A percentile compares a stretch with the other conserved stretches of the same genome.
These are phyloP conservation scores for Phyllostomus hastatus DNA, from an alignment of 2,113 vertebrate species.

Conservation along the genomic window DNA sequence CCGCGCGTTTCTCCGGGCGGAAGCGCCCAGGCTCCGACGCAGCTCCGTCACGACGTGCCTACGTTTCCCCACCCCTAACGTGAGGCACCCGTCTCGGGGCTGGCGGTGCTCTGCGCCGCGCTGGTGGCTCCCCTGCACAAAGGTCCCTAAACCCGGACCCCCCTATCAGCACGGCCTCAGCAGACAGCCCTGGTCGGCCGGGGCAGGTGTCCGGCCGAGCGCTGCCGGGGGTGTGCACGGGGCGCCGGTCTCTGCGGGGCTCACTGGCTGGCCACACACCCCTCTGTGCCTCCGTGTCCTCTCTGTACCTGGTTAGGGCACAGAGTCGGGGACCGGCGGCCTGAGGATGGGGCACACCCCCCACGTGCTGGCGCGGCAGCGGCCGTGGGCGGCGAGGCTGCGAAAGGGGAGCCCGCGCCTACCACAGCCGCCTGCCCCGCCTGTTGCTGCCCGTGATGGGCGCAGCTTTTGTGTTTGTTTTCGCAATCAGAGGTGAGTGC, in stretches of 20 bases:
- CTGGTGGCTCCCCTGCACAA: accelerated
- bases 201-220: accelerated
- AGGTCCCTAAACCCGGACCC: not conserved
- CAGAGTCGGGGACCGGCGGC: accelerated
- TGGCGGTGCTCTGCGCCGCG: not conserved
- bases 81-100: not conserved
- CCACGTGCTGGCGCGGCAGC: accelerated
- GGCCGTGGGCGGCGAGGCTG: accelerated
- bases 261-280: not conserved
- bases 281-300: not conserved
- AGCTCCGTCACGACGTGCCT: not conserved
- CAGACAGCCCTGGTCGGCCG: accelerated
- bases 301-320: not conserved
- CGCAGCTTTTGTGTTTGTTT: conserved; percentile 76
- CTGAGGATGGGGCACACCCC: accelerated
- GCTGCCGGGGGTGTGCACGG: accelerated
- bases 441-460: conserved; percentile 69
- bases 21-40: not conserved
- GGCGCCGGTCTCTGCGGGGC: not conserved
- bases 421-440: not conserved
- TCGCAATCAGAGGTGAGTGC: conserved; percentile 75
- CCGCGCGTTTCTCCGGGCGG: no score
- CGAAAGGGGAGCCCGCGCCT: not conserved
- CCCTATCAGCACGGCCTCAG: accelerated
- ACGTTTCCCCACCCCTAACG: not conserved